Percentiles rank a stretch among this genome's conserved stretches.
phyloP scores from a whole-genome alignment of 2,797 vertebrate genomes.

The Lepidocolaptes lacrymiger region DNA sequence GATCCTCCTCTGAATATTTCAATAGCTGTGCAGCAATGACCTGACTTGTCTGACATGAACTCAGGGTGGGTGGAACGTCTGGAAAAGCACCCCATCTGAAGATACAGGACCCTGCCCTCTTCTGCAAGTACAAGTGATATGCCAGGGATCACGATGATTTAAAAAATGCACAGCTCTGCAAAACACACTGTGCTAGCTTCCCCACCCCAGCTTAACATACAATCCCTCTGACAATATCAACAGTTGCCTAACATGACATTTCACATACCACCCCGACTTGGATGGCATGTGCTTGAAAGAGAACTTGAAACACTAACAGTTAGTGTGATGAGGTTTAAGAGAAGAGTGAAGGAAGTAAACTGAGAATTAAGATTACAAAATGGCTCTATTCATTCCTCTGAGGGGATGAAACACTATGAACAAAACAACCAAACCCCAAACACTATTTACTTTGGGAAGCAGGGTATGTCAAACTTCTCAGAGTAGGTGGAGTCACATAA shows the following conservation, averaged over 20 bases:
- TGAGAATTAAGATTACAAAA: constrained; percentile 63
- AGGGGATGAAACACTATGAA: constrained; percentile 14
- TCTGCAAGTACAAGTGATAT: constrained; percentile 10
- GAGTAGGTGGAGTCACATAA: constrained; percentile 39
- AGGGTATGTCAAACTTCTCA: constrained; percentile 8
- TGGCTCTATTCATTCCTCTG: constrained; percentile 6
- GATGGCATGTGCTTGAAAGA: constrained; percentile 45
- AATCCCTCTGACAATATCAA: constrained; percentile 60
- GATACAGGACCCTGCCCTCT: constrained; percentile 1
- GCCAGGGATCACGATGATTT: neutral
- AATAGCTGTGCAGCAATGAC: neutral
- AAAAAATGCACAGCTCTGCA: constrained; percentile 55
- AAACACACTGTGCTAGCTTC: constrained; percentile 14
- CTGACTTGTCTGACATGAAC: constrained; percentile 9
- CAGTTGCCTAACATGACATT: constrained; percentile 43
- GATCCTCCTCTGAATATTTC: neutral
- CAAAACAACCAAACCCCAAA: constrained; percentile 50
- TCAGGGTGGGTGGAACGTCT: neutral
- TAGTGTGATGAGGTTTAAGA: constrained; percentile 16
- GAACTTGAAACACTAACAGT: constrained; percentile 18
- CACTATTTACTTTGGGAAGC: constrained; percentile 43
- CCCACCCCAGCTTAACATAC: constrained; percentile 61
- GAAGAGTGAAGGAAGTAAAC: constrained; percentile 56
- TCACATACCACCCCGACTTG: constrained; percentile 17
- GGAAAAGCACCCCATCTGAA: neutral